These are phyloP conservation scores for Hydractinia echinata DNA, from an alignment of 30 jellyfish, hydroid and myxozoan genomes.

Conservation along the genomic window DNA sequence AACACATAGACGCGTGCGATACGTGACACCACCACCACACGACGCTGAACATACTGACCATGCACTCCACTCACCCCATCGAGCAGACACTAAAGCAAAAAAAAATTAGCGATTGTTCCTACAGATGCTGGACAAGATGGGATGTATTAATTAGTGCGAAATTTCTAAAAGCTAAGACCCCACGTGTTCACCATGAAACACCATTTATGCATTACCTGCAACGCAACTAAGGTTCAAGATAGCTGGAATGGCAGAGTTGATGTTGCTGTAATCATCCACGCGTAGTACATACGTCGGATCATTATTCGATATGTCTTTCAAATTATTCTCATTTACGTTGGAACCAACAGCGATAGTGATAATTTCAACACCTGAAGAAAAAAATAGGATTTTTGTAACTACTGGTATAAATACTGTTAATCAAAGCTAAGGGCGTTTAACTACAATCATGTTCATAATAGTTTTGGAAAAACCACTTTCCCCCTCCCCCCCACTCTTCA, in stretches of 20 bases:
- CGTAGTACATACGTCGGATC: conserved; percentile 35
- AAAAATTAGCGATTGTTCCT: background rate
- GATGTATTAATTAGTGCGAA: no score
- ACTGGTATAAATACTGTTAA: no score
- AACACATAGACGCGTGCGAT: conserved; percentile 59
- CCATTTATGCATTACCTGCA: no score
- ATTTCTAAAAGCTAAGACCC: no score
- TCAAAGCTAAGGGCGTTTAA: no score
- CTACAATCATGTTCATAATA: no score
- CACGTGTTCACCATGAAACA: no score
- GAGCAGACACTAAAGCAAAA: conserved; percentile 22
- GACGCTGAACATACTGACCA: conserved; percentile 75
- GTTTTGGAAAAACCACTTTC: no score
- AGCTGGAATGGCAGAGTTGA: background rate
- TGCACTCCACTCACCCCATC: conserved; percentile 79
- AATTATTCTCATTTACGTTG: conserved; percentile 30
- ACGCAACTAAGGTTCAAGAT: background rate
- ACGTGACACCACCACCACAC: conserved; percentile 84
- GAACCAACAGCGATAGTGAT: conserved; percentile 52
- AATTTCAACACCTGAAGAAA: conserved; percentile 35
- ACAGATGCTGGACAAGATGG: no score
- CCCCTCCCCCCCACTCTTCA: no score
- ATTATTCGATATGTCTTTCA: conserved; percentile 38
- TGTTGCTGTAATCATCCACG: conserved; percentile 37
- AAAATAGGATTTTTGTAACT: background rate